Evolutionary conservation across 2,888 invertebrate species (phyloP).

Genomic region (Petrolisthes manimaculis): DNA sequence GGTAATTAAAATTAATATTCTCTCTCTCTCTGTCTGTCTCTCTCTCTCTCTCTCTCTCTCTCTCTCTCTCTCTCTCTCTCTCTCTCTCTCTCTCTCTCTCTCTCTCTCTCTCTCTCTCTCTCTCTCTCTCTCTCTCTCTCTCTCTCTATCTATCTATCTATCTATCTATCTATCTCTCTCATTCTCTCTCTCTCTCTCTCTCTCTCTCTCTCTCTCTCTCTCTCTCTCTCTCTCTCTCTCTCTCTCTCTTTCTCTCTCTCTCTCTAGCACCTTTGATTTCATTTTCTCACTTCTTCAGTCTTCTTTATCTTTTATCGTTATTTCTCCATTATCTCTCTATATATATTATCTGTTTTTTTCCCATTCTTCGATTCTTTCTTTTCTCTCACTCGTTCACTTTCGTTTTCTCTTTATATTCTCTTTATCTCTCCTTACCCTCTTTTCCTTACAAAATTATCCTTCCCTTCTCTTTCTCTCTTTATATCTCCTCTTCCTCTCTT

Average conservation of each 20-base stretch:
- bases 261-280: not conserved
- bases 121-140: not conserved
- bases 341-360: too few relatives aligned
- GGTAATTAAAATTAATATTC: not conserved
- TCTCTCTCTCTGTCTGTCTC: not conserved
- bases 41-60: slow-evolving; percentile 1
- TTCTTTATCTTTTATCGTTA: too few relatives aligned
- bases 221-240: not conserved
- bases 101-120: not conserved
- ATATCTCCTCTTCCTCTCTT: not conserved
- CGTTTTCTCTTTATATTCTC: not conserved
- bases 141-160: too few relatives aligned
- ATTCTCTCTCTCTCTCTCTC: not conserved
- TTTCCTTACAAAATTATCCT: too few relatives aligned
- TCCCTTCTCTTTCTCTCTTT: not conserved
- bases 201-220: not conserved
- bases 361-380: too few relatives aligned
- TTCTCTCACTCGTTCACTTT: too few relatives aligned
- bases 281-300: not conserved
- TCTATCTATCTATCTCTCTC: too few relatives aligned
- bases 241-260: not conserved
- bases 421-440: not conserved
- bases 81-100: not conserved
- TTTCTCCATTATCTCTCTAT: too few relatives aligned
- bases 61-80: slow-evolving; percentile 10